Base-by-base conservation (phyloP, 2,888 invertebrate species). In the Fissipunctia ypsillon region DNA sequence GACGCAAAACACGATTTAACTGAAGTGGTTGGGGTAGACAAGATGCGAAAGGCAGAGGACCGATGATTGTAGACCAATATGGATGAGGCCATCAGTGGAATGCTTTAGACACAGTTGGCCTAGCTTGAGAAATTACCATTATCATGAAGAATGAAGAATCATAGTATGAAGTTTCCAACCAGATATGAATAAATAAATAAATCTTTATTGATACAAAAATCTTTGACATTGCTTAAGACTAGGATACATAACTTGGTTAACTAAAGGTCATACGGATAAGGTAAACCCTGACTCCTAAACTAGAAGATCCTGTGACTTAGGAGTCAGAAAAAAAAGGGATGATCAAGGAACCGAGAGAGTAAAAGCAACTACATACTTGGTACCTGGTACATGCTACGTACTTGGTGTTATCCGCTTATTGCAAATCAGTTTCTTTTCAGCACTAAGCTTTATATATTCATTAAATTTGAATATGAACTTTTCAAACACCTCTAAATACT, bases 381-480 rank as follows among this genome's bases (percentile, higher is more conserved):
- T n/a, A n/a, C n/a, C n/a, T n/a, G n/a, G n/a, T n/a, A n/a, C n/a
- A n/a, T n/a, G n/a, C n/a, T n/a, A n/a, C n/a, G n/a, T n/a, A n/a
- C n/a, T n/a, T n/a, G 12, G 16, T 5, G 25, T 19, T 41, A 43
- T 28, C 1, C 1, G 12, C 25, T 25, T 25, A 38, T 16, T 43
- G 12, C 9, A 31, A 41, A 0, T 19, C 25, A 16, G 9, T 61
- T 75, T 41, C 16, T 28, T 61, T 52, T 25, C 14, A n/a, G 41
- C 19, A 22, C 19, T 28, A 12, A n/a, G 5, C 2, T 19, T 35
- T n/a, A 50, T 9, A 1, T 35, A 50, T 56, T 45, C 5, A 16
- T 25, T 48, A 3, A 83, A 82, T 82, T 79, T 66, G 19, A 78
- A 78, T 72, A 45, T 71, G 66, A 66, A 78, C 83, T 78, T 66